A percentile compares a stretch with the other conserved stretches of the same genome.
phyloP scores from a whole-genome alignment of 2,113 vertebrate genomes.

The Hippocampus comes region DNA sequence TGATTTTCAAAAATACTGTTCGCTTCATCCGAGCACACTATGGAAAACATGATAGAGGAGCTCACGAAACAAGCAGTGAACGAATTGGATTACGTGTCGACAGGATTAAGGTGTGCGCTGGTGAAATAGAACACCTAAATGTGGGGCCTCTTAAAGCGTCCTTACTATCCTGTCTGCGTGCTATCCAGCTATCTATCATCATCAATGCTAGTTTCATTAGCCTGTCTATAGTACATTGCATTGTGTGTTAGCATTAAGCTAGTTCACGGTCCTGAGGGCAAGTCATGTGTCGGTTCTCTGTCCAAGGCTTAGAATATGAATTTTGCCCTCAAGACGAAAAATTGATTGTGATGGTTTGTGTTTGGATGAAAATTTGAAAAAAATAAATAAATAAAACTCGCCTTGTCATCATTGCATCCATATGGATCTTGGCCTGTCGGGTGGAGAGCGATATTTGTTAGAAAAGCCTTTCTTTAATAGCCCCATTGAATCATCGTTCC shows the following conservation, averaged over 20 bases:
- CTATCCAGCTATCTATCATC: not conserved
- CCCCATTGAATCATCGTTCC: too few species aligned
- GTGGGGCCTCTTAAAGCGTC: conserved; percentile 22
- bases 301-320: too few species aligned
- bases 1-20: not conserved
- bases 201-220: too few species aligned
- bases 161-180: conserved; percentile 13
- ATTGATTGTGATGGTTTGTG: too few species aligned
- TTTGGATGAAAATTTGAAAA: not conserved
- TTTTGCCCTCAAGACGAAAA: too few species aligned
- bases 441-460: conserved; percentile 32
- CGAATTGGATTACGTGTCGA: conserved; percentile 45
- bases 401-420: conserved; percentile 63
- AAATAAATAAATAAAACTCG: conserved; percentile 40
- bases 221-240: too few species aligned
- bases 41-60: too few species aligned
- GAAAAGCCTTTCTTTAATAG: not conserved
- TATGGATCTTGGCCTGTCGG: conserved; percentile 58
- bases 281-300: not conserved
- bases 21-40: too few species aligned
- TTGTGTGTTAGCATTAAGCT: too few species aligned
- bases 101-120: conserved; percentile 34
- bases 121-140: conserved; percentile 57
- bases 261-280: too few species aligned
- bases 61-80: conserved; percentile 13